Evolutionary conservation across 2,113 vertebrate genomes (phyloP), one percentile per base, ranked within the genome.

Genomic region (Romanogobio albipinnatus): DNA sequence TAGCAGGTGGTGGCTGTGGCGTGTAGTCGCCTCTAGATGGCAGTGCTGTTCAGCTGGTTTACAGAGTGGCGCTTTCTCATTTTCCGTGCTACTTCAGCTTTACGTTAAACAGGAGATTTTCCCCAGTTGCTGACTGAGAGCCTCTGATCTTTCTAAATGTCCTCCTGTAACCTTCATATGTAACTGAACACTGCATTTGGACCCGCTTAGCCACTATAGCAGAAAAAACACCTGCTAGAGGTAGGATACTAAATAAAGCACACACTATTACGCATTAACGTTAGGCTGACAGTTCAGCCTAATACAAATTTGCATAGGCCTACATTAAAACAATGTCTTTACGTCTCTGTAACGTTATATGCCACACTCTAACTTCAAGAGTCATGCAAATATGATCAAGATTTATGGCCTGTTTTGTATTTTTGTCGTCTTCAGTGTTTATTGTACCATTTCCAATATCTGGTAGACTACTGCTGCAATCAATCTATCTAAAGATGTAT

Each of bases 21-120:
- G 7, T 17, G 10, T 53, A 19, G 3, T 10, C 10, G 56, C 76
- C 87, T 84, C 85, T 82, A 88, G 87, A 83, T 88, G 87, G 87
- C 87, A 86, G 85, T 49, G 85, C 29, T 73, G 84, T 74, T 84
- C 56, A 86, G 82, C 83, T 22, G 9, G 81, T 76, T 71, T 19
- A 9, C n/a, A 43, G 1, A 24, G 9, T 11, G 14, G 56, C 51
- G 47, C 70, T 24, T 84, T 53, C 47, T 76, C 33, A 9, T 61
- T 56, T 71, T 76, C 33, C 3, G 17, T 79, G 45, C 49, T 10
- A 22, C n/a, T 75, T 79, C 62, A 84, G 79, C n/a, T 51, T 66
- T 68, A 76, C 70, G 45, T 75, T 82, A 56, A 73, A 87, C 22
- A 33, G 51, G 53, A 71, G 29, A 79, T 61, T 22, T 33, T 83